Percentiles rank a stretch among this genome's conserved stretches.
Evolutionary conservation across 1,140 invertebrate genomes (phyloP).

Genomic region (Mizuhopecten yessoensis): DNA sequence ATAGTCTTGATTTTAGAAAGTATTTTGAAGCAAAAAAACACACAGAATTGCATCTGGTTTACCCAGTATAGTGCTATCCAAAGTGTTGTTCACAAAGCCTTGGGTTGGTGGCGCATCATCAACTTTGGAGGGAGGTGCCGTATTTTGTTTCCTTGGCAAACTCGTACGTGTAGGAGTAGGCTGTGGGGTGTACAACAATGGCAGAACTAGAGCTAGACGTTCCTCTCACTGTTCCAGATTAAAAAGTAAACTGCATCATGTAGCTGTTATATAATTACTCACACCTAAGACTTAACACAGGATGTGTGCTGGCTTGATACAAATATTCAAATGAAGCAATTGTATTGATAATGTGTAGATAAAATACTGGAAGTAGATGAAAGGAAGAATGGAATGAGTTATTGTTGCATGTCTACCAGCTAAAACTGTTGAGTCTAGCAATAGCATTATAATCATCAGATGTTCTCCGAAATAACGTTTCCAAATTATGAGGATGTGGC

Average conservation of each 20-base stretch:
- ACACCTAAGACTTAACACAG: no score
- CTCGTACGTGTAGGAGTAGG: background rate
- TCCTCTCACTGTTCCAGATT: no score
- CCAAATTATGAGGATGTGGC: background rate
- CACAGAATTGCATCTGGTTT: background rate
- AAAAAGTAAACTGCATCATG: no score
- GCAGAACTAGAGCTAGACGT: background rate
- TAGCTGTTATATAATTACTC: no score
- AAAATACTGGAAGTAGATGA: background rate
- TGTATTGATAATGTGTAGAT: background rate
- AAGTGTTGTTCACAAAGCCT: background rate
- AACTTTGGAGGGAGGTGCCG: background rate
- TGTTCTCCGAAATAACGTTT: background rate
- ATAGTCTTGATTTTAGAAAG: background rate
- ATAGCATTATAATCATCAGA: no score
- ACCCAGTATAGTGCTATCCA: background rate
- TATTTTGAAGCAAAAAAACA: background rate
- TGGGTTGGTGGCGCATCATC: background rate
- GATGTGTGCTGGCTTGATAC: background rate
- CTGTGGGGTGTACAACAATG: background rate
- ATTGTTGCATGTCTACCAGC: background rate
- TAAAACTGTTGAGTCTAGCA: background rate
- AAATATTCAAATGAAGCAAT: background rate
- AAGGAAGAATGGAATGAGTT: background rate
- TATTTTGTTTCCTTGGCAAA: background rate